Evolutionary conservation across 2,113 vertebrate species (phyloP).

Genomic region (Oncorhynchus mykiss): DNA sequence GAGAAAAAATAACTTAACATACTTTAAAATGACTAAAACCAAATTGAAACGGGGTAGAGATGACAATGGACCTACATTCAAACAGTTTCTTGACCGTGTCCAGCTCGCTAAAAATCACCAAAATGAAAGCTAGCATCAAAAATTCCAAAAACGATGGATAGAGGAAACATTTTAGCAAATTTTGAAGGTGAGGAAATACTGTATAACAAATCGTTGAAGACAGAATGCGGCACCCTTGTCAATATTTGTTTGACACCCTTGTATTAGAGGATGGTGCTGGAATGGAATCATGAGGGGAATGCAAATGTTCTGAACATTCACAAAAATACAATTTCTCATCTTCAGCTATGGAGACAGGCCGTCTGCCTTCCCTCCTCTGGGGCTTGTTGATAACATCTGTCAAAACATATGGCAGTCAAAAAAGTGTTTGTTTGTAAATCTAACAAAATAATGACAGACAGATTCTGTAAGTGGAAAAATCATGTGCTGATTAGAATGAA

Average conservation of each 20-base stretch:
- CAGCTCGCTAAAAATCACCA: no score
- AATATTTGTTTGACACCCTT: constrained; percentile 19
- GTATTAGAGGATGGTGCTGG: constrained; percentile 49
- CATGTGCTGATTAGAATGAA: constrained; percentile 51
- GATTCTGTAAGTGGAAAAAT: constrained; percentile 45
- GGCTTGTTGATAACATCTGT: constrained; percentile 71
- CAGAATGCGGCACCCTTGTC: no score
- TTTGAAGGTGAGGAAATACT: no score
- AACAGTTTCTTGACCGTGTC: no score
- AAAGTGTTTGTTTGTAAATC: constrained; percentile 65
- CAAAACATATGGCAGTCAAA: constrained; percentile 68
- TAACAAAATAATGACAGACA: constrained; percentile 65
- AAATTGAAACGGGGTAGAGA: no score
- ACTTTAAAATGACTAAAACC: no score
- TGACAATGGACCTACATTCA: no score
- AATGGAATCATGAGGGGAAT: constrained; percentile 55
- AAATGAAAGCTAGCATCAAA: no score
- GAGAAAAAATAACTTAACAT: no score
- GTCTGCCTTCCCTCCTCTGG: constrained; percentile 70
- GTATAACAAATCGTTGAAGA: no score
- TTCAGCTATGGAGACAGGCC: constrained; percentile 72
- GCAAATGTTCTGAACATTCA: constrained; percentile 45
- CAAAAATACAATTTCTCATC: constrained; percentile 66
- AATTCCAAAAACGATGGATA: no score
- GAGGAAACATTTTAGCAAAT: no score